Percentiles rank a stretch among this genome's conserved stretches.
Conservation (phyloP, 35 echinoderm and acorn worm genomes). For the Eucidaris tribuloides region DNA sequence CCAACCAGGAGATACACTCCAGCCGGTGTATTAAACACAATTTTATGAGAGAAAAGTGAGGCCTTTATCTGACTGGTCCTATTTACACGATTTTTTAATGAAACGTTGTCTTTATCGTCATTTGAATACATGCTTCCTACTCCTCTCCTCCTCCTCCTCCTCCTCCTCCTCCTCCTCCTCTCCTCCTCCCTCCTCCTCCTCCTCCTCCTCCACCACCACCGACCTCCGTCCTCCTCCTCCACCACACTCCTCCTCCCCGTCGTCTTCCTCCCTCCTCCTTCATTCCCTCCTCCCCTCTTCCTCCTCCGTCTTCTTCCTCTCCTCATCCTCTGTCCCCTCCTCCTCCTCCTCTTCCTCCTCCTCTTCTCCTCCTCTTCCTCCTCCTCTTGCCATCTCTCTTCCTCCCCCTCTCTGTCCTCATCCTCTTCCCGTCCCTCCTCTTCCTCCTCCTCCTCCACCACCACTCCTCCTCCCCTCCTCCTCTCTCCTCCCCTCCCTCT, state of each 20-base stretch:
- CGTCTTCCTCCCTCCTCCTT: neutral
- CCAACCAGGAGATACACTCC: too few species aligned
- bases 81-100: too few species aligned
- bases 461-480: neutral
- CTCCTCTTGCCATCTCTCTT: neutral
- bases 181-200: neutral
- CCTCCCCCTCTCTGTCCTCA: neutral
- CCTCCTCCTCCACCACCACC: neutral
- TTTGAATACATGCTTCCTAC: too few species aligned
- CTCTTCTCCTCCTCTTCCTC: neutral
- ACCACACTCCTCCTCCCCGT: neutral
- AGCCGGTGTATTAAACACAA: too few species aligned
- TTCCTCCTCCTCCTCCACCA: neutral
- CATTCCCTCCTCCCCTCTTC: neutral
- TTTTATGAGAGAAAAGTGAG: too few species aligned
- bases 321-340: neutral
- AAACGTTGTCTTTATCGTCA: too few species aligned
- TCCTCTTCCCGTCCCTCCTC: neutral
- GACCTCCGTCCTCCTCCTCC: neutral
- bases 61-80: too few species aligned
- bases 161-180: neutral
- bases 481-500: neutral
- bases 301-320: neutral
- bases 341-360: neutral
- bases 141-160: neutral